Evolutionary conservation across 2,797 vertebrate genomes (phyloP).

Genomic region (Ctenopoma kingsleyae): DNA sequence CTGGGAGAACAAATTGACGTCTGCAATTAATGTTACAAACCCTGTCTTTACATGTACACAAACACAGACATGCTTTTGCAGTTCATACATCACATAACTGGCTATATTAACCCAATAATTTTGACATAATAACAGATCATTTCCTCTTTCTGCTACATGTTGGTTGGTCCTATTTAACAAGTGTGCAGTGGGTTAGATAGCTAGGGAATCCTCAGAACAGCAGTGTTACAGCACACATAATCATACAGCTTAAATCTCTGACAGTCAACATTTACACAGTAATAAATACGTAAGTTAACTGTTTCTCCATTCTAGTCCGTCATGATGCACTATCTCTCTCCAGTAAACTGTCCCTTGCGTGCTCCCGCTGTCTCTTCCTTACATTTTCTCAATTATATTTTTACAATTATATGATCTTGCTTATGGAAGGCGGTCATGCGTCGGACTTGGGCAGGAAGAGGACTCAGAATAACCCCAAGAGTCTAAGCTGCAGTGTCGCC

Average conservation of each 20-base stretch:
- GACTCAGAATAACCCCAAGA: constrained; percentile 12
- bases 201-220: constrained; percentile 1
- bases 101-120: constrained; percentile 9
- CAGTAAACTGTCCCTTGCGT: not conserved
- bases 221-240: not conserved
- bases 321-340: constrained; percentile 21
- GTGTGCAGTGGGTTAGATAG: constrained; percentile 11
- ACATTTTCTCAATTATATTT: constrained; percentile 13
- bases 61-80: constrained; percentile 15
- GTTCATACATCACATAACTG: not conserved
- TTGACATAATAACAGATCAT: not conserved
- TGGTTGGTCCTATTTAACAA: not conserved
- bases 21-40: constrained; percentile 3
- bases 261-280: not conserved
- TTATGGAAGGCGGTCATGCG: constrained; percentile 23
- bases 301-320: constrained; percentile 8
- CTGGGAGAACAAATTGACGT: constrained; percentile 1
- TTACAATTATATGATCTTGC: constrained; percentile 9
- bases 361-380: constrained; percentile 7
- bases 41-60: constrained; percentile 18
- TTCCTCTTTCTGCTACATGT: constrained; percentile 7
- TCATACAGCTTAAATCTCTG: not conserved
- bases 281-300: not conserved
- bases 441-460: constrained; percentile 15
- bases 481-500: constrained; percentile 37